Evolutionary conservation across 64 coral and sea anemone species (phyloP).

Genomic region (Pocillopora verrucosa): DNA sequence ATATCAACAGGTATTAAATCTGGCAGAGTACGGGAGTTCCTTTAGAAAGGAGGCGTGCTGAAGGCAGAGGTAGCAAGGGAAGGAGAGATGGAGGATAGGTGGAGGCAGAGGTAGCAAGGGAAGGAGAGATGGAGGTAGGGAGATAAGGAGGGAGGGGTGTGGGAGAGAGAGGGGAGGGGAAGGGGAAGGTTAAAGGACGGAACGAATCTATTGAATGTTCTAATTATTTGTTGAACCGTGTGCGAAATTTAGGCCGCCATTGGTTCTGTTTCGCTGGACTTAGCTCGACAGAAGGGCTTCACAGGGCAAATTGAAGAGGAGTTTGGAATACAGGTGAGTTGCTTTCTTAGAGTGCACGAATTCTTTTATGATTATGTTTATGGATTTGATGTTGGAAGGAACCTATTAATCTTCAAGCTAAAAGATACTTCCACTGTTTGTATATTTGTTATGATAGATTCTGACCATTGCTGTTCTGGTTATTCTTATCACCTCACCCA

Average conservation of each 20-base stretch:
- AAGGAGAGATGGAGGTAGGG: too few species aligned
- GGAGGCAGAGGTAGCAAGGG: too few species aligned
- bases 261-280: slow-evolving; percentile 87
- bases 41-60: too few species aligned
- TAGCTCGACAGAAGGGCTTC: slow-evolving; percentile 76
- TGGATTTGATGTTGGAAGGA: neutral
- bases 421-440: neutral
- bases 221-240: neutral
- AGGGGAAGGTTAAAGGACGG: too few species aligned
- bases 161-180: too few species aligned
- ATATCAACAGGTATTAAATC: neutral
- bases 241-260: slow-evolving; percentile 76
- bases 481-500: slow-evolving; percentile 87
- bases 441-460: slow-evolving; percentile 53
- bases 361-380: too few species aligned
- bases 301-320: slow-evolving; percentile 68
- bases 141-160: too few species aligned
- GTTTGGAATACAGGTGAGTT: slow-evolving; percentile 84
- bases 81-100: too few species aligned
- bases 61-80: too few species aligned
- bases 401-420: neutral
- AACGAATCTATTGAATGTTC: too few species aligned
- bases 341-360: neutral
- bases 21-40: neutral
- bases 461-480: slow-evolving; percentile 86